phyloP scores from a whole-genome alignment of 2,113 vertebrate genomes.

The Atractosteus spatula region DNA sequence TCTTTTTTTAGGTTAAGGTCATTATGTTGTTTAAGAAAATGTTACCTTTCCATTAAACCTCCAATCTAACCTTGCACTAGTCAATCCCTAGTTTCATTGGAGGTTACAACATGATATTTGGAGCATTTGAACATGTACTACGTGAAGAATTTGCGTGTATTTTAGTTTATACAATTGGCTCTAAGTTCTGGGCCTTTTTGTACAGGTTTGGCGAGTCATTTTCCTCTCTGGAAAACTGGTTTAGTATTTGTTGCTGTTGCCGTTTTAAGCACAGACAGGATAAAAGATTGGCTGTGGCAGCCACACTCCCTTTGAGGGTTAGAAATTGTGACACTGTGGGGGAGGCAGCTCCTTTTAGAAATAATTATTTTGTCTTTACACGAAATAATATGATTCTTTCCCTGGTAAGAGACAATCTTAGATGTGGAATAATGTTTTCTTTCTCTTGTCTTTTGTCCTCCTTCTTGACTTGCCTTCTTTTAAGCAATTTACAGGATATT shows the following conservation, averaged over 20 bases:
- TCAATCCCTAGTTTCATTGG: too few species aligned
- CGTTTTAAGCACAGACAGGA: conserved; percentile 13
- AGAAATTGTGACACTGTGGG: conserved; percentile 29
- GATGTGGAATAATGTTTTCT: not conserved
- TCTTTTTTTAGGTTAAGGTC: too few species aligned
- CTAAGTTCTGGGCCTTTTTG: too few species aligned
- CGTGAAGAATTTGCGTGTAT: too few species aligned
- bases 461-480: conserved; percentile 8
- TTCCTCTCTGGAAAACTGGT: conserved; percentile 1
- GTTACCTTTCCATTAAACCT: too few species aligned
- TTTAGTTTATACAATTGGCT: too few species aligned
- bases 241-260: conserved; percentile 10
- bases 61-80: too few species aligned
- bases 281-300: conserved; percentile 27
- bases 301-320: conserved; percentile 21
- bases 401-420: conserved; percentile 16
- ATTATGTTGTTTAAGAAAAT: too few species aligned
- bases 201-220: too few species aligned
- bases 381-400: conserved; percentile 38
- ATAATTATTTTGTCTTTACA: conserved; percentile 53
- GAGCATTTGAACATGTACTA: too few species aligned
- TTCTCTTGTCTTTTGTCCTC: not conserved
- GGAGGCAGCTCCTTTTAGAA: conserved; percentile 50
- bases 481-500: conserved; percentile 9
- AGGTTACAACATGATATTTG: too few species aligned